A percentile compares a stretch with the other conserved stretches of the same genome.
phyloP scores from a whole-genome alignment of 2,113 vertebrate genomes.

The Gambusia holbrooki region DNA sequence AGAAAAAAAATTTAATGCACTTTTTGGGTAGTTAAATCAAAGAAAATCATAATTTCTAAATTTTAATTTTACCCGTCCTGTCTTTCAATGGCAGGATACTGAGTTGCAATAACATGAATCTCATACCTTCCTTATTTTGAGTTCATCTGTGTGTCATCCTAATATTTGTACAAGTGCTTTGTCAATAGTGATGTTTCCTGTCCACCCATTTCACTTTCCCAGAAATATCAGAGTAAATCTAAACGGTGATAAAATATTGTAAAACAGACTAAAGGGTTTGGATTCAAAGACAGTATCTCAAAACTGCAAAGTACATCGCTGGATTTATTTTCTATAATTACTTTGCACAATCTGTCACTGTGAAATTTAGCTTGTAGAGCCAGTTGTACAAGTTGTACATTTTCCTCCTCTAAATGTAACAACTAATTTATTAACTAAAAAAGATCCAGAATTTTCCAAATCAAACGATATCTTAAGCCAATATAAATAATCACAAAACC shows the following conservation, averaged over 20 bases:
- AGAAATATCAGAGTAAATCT: conserved; percentile 28
- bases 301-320: not conserved
- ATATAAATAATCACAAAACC: too few relatives aligned
- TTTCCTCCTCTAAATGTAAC: too few relatives aligned
- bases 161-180: conserved; percentile 68
- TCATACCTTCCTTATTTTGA: conserved; percentile 73
- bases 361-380: too few relatives aligned
- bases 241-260: not conserved
- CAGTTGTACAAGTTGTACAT: too few relatives aligned
- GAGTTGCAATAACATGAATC: conserved; percentile 56
- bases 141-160: conserved; percentile 63
- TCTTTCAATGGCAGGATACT: conserved; percentile 75
- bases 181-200: conserved; percentile 62
- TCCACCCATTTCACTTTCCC: conserved; percentile 35
- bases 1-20: not conserved
- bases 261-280: not conserved
- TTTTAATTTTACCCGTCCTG: conserved; percentile 25
- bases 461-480: too few relatives aligned
- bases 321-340: too few relatives aligned
- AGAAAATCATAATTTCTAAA: conserved; percentile 2
- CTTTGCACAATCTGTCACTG: too few relatives aligned
- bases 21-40: conserved; percentile 9
- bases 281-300: not conserved
- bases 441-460: too few relatives aligned
- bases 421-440: too few relatives aligned